Percentiles rank a stretch among this genome's conserved stretches.
Evolutionary conservation across 2,113 vertebrate genomes (phyloP).

Genomic region (Heptranchias perlo): DNA sequence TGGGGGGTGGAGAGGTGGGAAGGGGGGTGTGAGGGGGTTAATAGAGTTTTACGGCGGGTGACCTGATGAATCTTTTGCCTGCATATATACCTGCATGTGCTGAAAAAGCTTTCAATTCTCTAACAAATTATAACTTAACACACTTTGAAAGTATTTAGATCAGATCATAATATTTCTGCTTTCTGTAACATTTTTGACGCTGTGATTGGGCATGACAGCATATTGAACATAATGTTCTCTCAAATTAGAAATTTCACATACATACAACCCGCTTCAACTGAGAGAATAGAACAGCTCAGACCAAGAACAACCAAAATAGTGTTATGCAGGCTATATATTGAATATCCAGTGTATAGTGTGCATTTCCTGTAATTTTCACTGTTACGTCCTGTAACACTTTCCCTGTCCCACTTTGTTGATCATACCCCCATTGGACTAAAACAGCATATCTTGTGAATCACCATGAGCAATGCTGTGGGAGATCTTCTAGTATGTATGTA

Average conservation of each 20-base stretch:
- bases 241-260: background rate
- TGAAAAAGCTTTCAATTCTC: background rate
- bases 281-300: background rate
- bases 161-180: background rate
- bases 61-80: background rate
- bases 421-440: background rate
- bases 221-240: background rate
- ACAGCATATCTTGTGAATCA: background rate
- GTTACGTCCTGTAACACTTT: background rate
- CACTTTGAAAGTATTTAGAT: background rate
- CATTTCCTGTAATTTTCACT: background rate
- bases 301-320: background rate
- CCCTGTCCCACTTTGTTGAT: background rate
- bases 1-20: background rate
- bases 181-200: background rate
- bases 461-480: background rate
- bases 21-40: no score
- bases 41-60: background rate
- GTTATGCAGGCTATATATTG: background rate
- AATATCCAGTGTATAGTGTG: background rate
- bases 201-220: background rate
- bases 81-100: background rate
- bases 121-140: slow-evolving; percentile 8
- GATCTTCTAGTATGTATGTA: no score
- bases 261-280: background rate